These are phyloP conservation scores for Esox niger DNA, from an alignment of 2,113 vertebrate species.

Conservation along the genomic window DNA sequence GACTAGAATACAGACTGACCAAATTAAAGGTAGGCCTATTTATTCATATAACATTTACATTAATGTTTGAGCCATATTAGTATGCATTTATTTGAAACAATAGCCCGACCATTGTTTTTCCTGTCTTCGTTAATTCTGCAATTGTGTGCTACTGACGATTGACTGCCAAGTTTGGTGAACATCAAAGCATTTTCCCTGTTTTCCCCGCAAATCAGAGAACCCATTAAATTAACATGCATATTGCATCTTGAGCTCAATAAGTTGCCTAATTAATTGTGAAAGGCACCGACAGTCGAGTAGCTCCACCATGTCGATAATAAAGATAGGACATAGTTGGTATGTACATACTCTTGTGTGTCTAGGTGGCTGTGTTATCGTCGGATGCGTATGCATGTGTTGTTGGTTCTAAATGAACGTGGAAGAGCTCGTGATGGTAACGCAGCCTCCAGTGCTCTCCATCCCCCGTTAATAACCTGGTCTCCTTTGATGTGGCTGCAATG, in stretches of 20 bases:
- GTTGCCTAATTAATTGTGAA: constrained; percentile 66
- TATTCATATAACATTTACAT: constrained; percentile 56
- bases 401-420: constrained; percentile 48
- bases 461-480: constrained; percentile 58
- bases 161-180: constrained; percentile 73
- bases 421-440: constrained; percentile 58
- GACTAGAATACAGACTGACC: constrained; percentile 12
- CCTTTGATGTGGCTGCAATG: constrained; percentile 70
- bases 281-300: constrained; percentile 53
- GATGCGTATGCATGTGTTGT: constrained; percentile 21
- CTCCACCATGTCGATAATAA: constrained; percentile 43
- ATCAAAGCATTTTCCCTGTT: constrained; percentile 70
- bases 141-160: constrained; percentile 66
- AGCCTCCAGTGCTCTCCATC: constrained; percentile 52
- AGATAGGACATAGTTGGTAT: constrained; percentile 49
- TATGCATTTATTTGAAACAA: constrained; percentile 67
- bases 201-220: constrained; percentile 56
- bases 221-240: constrained; percentile 74
- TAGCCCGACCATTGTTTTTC: constrained; percentile 57
- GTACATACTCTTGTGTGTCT: constrained; percentile 1
- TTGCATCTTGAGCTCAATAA: constrained; percentile 70
- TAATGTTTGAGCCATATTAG: constrained; percentile 65
- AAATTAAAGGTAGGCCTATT: constrained; percentile 31
- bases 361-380: constrained; percentile 10
- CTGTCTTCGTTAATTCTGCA: constrained; percentile 75